Conservation (phyloP, 2,113 vertebrate genomes). For the Kryptolebias marmoratus region DNA sequence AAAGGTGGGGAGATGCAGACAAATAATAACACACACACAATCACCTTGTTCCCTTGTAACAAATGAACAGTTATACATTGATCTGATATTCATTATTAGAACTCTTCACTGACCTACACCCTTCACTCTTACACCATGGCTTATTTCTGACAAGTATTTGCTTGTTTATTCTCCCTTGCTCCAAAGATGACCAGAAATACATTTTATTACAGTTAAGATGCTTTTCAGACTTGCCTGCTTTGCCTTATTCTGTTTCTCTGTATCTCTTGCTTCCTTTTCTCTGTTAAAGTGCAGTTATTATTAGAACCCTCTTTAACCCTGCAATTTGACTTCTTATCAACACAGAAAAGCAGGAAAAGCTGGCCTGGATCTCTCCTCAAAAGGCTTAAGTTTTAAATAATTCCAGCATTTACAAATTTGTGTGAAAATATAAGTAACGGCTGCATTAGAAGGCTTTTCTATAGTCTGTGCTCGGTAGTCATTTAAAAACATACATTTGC, state of each 20-base stretch:
- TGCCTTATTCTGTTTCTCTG: constrained; percentile 28
- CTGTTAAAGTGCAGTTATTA: constrained; percentile 49
- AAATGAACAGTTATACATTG: constrained; percentile 50
- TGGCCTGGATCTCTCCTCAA: constrained; percentile 20
- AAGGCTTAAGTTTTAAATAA: neutral
- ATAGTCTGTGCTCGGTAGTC: no score
- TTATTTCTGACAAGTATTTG: constrained; percentile 45
- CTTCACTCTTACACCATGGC: constrained; percentile 44
- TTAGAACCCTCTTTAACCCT: constrained; percentile 44
- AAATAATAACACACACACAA: neutral
- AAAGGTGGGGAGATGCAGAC: neutral
- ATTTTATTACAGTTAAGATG: constrained; percentile 64
- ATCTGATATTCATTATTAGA: constrained; percentile 62
- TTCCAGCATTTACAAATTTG: neutral
- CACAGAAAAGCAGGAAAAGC: constrained; percentile 24
- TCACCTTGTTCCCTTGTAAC: constrained; percentile 25
- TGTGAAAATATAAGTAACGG: constrained; percentile 4
- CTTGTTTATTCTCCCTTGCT: constrained; percentile 43
- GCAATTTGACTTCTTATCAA: constrained; percentile 47
- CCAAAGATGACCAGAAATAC: constrained; percentile 47
- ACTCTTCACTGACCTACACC: constrained; percentile 47
- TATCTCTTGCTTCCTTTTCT: constrained; percentile 18
- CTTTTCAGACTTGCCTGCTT: constrained; percentile 61
- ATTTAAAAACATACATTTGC: no score
- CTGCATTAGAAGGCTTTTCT: no score